These are phyloP conservation scores for Cariama cristata DNA, from an alignment of 2,113 vertebrate genomes.

Conservation along the genomic window DNA sequence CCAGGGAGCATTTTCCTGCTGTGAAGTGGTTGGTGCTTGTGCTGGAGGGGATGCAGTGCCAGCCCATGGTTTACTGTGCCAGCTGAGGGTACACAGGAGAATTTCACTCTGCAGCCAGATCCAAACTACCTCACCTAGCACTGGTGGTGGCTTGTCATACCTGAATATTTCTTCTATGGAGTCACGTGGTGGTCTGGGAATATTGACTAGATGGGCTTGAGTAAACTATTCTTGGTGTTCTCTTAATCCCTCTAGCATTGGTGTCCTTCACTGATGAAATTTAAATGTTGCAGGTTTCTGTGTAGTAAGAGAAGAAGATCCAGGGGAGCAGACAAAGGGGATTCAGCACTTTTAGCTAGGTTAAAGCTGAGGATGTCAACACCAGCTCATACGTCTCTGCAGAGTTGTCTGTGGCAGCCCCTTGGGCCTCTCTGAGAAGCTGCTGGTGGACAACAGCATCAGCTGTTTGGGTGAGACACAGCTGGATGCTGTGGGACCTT, in stretches of 20 bases:
- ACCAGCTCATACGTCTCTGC: not conserved
- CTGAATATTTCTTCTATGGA: not conserved
- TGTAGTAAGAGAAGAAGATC: not conserved
- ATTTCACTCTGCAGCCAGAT: not conserved
- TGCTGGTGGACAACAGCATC: not conserved
- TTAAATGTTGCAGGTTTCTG: not conserved
- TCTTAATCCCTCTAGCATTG: not conserved
- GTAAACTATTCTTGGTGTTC: not conserved
- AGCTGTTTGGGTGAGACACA: not conserved
- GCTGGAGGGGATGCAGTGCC: not conserved
- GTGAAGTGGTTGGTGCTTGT: not conserved
- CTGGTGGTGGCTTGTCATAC: not conserved
- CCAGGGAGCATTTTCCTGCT: not conserved
- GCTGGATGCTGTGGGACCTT: not conserved
- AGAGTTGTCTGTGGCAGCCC: not conserved
- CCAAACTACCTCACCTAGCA: not conserved
- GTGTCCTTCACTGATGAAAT: not conserved
- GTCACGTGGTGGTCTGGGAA: not conserved
- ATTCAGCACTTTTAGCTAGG: not conserved
- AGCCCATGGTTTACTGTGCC: accelerated
- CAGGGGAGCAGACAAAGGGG: not conserved
- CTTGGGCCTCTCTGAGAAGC: not conserved
- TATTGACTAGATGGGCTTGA: not conserved
- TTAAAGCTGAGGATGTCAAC: not conserved
- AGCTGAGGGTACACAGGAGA: not conserved